Base-by-base conservation (phyloP, 2,888 invertebrate species). In the Ommatoiulus sabulosus region DNA sequence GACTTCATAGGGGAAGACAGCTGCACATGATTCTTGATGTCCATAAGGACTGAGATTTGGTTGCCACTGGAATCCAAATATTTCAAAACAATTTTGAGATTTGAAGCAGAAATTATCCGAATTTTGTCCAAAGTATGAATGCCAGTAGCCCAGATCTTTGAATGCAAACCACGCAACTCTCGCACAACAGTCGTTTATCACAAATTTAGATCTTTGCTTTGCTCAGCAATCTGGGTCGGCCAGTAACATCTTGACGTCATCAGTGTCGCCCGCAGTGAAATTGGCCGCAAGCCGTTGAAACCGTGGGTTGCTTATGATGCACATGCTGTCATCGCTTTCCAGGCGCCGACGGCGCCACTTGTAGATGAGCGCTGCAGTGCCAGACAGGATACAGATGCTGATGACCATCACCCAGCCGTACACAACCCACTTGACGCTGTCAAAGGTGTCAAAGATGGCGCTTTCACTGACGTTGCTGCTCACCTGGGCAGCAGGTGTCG, bases 181-280 rank as follows among this genome's bases (percentile, higher is more conserved):
- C 7, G 10, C 8, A 48, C 48, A 48, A 12, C 48, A 48, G 48
- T 48, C 48, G 8, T 12, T 3, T 48, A 48, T 48, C 48, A 48
- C 48, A 48, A 48, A 48, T 48, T 12, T 48, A 12, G 8, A 48
- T 48, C 12, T 12, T 48, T 1, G 7, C 48, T 1, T 48, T 48
- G 7, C 6, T 63, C 63, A 63, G 63, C 63, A 63, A n/a, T 63
- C 63, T n/a, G 63, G 63, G 63, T 87, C 87, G 20, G 87, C 87
- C 57, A 87, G 57, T 3, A 87, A 24, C 87, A 87, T 87, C 24
- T 87, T 46, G 87, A 87, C 87, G 12, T 87, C 87, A 20, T 87
- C 87, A 3, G 87, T 87, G 87, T 87, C 87, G 44, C 87, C 87
- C 15, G 87, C 87, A 20, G 46, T 87, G 52, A 87, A 87, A 24